phyloP scores from a whole-genome alignment of 2,797 vertebrate genomes.

The Trematomus bernacchii region DNA sequence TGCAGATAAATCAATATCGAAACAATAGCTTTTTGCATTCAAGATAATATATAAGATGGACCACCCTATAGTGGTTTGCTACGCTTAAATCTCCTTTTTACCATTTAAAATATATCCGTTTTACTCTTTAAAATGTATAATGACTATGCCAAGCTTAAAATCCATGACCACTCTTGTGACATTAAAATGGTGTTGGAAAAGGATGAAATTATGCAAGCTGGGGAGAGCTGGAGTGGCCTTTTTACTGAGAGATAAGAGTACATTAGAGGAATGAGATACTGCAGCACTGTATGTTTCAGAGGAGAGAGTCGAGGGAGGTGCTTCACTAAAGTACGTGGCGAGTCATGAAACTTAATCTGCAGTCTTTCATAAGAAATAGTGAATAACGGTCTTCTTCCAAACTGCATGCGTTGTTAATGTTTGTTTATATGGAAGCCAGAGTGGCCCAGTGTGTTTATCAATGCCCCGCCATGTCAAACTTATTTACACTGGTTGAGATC shows the following conservation, averaged over 20 bases:
- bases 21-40: background rate
- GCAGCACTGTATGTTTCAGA: conserved; percentile 11
- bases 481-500: conserved; percentile 50
- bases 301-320: conserved; percentile 20
- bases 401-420: conserved; percentile 11
- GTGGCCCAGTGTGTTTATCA: conserved; percentile 46
- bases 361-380: conserved; percentile 21
- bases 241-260: conserved; percentile 25
- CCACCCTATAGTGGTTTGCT: background rate
- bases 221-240: background rate
- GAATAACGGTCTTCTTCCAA: conserved; percentile 29
- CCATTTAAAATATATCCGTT: background rate
- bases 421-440: conserved; percentile 24
- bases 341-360: conserved; percentile 13
- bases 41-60: background rate
- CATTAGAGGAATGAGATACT: conserved; percentile 24
- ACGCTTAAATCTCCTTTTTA: background rate
- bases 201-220: background rate
- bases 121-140: background rate
- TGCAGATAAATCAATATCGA: background rate
- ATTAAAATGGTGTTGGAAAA: conserved; percentile 13
- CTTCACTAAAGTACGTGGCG: conserved; percentile 2
- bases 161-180: background rate
- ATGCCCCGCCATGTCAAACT: conserved; percentile 52
- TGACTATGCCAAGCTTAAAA: background rate